These are phyloP conservation scores for Drosophila greeni DNA, from an alignment of 2,888 invertebrate genomes.

Conservation along the genomic window DNA sequence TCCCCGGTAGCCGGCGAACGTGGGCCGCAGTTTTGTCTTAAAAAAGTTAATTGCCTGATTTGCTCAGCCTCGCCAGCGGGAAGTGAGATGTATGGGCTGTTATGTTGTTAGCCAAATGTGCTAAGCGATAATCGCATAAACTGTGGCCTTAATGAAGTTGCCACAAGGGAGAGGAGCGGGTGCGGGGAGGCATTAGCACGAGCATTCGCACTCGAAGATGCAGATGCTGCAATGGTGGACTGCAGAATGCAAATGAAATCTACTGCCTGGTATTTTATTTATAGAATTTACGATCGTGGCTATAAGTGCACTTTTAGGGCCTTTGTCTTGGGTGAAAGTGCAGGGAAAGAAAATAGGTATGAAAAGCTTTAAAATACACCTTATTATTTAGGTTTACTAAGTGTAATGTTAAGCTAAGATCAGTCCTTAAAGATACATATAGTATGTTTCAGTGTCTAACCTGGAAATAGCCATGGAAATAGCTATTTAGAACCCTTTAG, in stretches of 20 bases:
- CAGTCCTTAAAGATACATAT: too few relatives aligned
- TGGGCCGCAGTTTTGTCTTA: constrained; percentile 41
- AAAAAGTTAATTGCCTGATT: constrained; percentile 66
- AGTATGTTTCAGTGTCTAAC: too few relatives aligned
- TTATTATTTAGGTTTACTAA: too few relatives aligned
- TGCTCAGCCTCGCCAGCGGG: constrained; percentile 33
- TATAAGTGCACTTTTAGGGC: constrained; percentile 41
- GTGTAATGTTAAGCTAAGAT: background rate
- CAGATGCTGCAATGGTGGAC: background rate
- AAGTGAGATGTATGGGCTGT: constrained; percentile 39
- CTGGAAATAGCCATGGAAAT: too few relatives aligned
- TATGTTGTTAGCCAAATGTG: constrained; percentile 61
- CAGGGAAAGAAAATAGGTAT: background rate
- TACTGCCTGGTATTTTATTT: constrained; percentile 11
- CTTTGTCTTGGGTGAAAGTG: constrained; percentile 38
- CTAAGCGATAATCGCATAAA: constrained; percentile 60
- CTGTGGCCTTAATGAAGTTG: constrained; percentile 55
- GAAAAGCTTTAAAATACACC: background rate
- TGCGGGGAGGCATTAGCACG: constrained; percentile 2
- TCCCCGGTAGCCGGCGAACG: constrained; percentile 42
- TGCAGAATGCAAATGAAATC: constrained; percentile 10
- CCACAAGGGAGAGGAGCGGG: constrained; percentile 2
- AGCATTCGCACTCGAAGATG: background rate
- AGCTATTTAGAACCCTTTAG: too few relatives aligned
- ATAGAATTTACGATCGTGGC: constrained; percentile 18